Conservation (phyloP, 2,797 vertebrate species). For the Strix occidentalis region DNA sequence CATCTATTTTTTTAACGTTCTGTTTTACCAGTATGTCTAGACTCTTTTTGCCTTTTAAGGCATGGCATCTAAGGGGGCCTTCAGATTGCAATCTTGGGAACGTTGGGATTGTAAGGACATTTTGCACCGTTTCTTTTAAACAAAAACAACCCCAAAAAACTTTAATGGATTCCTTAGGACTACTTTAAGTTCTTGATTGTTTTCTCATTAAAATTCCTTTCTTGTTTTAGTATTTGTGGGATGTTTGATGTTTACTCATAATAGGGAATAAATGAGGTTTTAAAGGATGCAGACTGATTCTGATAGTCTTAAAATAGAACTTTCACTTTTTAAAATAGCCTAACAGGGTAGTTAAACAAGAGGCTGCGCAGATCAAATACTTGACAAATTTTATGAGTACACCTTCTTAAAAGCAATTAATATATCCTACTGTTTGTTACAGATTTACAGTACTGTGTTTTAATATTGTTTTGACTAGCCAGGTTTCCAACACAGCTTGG, state of each 20-base stretch:
- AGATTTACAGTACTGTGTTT: neutral
- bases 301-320: neutral
- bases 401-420: neutral
- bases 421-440: neutral
- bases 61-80: conserved; percentile 54
- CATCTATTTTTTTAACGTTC: neutral
- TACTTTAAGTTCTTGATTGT: neutral
- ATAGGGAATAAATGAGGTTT: conserved; percentile 2
- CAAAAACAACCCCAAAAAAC: neutral
- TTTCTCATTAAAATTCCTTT: conserved; percentile 60
- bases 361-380: neutral
- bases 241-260: conserved; percentile 26
- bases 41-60: conserved; percentile 70
- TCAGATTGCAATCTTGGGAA: conserved; percentile 45
- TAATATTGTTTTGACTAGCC: neutral
- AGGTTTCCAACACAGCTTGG: neutral
- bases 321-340: neutral
- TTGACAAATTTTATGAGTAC: neutral
- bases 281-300: neutral
- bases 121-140: conserved; percentile 54
- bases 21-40: conserved; percentile 29
- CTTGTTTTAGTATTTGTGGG: conserved; percentile 22
- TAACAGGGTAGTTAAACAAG: neutral
- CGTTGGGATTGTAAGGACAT: conserved; percentile 30
- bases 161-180: neutral